Evolutionary conservation across 2,888 invertebrate species (phyloP), one percentile per base, ranked within the genome.

Genomic region (Catocala nupta): DNA sequence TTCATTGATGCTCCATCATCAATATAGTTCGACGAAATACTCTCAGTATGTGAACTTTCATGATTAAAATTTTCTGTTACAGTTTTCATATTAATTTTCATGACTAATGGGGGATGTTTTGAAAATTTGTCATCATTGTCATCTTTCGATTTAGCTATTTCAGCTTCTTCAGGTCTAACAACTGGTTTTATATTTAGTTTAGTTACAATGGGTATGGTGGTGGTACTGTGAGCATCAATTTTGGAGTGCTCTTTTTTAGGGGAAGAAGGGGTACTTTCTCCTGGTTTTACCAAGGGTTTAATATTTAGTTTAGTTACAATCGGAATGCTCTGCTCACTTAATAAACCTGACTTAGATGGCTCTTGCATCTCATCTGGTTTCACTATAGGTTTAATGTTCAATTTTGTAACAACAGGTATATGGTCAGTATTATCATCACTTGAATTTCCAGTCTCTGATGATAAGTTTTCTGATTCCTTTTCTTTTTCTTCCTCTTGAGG

Each of bases 321-420:
- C 77, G 91, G 92, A 80, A 91, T 88, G 78, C 71, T 82, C 57
- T 87, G 85, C 63, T 90, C 92, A 80, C 68, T 71, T 51, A 72
- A 69, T 49, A 74, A 61, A 75, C 82, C 82, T 58, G 81, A 68
- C 76, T 83, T 87, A 58, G 67, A 60, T 39, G 78, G 69, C 55
- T 87, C 88, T 52, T 89, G 83, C n/a, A 65, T 50, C 34, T 88
- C 88, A 77, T 77, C 84, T 63, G 93, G 93, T 80, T 90, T 93
- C 54, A 90, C 70, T 63, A 95, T 89, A 4, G 95, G 95, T 87
- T 95, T 95, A 67, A 95, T 95, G 68, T 95, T 95, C 54, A 95
- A 83, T 87, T 95, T 95, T 73, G 95, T 94, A 67, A 93, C 89
- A 79, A 92, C 80, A 71, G 93, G 93, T 88, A 93, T 91, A 67